Base-by-base conservation (phyloP, 2,888 invertebrate species). In the Cynaeus angustus region DNA sequence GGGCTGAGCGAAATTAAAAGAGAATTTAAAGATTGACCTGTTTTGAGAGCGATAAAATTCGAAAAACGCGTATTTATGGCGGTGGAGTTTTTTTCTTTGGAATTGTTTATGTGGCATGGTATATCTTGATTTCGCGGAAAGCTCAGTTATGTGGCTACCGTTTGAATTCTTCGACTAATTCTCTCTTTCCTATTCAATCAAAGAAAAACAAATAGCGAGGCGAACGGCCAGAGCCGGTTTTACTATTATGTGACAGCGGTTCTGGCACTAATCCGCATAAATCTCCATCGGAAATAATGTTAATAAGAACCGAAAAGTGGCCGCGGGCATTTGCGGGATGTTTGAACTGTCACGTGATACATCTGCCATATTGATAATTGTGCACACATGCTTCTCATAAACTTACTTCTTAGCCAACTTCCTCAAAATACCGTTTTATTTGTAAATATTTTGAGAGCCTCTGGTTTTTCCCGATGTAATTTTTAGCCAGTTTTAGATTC, bases 141-240 rank as follows among this genome's bases (percentile, higher is more conserved):
- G 67, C 67, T 59, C 67, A 67, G 66, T 62, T 61, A 68, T 66
- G 66, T 67, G 58, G 74, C 76, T 75, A 75, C 75, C 70, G 75
- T 72, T 73, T 64, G 71, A 69, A 74, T 75, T 75, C 75, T 67
- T 73, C 64, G 53, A 14, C 65, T 67, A 73, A 67, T 67, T 67
- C 67, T 43, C 50, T 38, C 53, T 52, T 59, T 65, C 55, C 59
- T 67, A 58, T 59, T 58, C 64, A 33, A 53, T 64, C 38, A 43
- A 53, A 52, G 33, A 50, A 62, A 53, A 53, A 64, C 46, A 43
- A 64, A 26, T 48, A 30, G 12, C 30, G 37, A 48, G 62, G 4
- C 13, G 30, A 12, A 46, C 16, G 28, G 28, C 46, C 30, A 9
- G 43, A 64, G 64, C 64, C 64, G 64, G 64, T 64, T 64, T 53